These are phyloP conservation scores for Poeciliopsis infans DNA, from an alignment of 2,797 vertebrate genomes.

Conservation along the genomic window DNA sequence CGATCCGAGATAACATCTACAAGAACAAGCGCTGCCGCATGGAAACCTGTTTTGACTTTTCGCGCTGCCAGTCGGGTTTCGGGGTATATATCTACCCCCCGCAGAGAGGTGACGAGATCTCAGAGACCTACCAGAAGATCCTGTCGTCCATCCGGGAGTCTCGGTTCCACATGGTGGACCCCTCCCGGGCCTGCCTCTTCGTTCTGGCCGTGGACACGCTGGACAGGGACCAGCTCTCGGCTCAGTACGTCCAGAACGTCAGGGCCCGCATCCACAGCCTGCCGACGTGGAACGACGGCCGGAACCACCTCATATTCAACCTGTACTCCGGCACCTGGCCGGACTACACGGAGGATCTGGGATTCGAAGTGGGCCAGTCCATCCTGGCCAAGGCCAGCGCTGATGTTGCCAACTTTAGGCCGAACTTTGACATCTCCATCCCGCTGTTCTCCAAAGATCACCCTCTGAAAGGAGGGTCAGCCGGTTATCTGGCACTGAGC, in stretches of 20 bases:
- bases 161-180: conserved; percentile 81
- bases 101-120: conserved; percentile 77
- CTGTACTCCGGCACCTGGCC: conserved; percentile 87
- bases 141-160: conserved; percentile 81
- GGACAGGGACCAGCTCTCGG: conserved; percentile 84
- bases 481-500: conserved; percentile 73
- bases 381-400: conserved; percentile 85
- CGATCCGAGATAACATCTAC: conserved; percentile 82
- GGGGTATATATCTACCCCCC: conserved; percentile 82
- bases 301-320: conserved; percentile 86
- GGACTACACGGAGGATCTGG: conserved; percentile 84
- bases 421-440: conserved; percentile 84
- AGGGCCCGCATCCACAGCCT: conserved; percentile 79
- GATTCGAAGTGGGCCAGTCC: conserved; percentile 84
- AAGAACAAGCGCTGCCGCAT: conserved; percentile 84
- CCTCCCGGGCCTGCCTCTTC: conserved; percentile 79
- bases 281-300: conserved; percentile 83
- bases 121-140: conserved; percentile 84
- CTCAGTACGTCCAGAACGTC: conserved; percentile 80
- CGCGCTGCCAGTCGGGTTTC: conserved; percentile 80
- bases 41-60: conserved; percentile 85
- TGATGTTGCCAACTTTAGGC: conserved; percentile 81
- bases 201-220: conserved; percentile 84
- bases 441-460: conserved; percentile 87
- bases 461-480: conserved; percentile 76